Conservation (phyloP, 2,113 vertebrate genomes). For the Polyodon spathula region DNA sequence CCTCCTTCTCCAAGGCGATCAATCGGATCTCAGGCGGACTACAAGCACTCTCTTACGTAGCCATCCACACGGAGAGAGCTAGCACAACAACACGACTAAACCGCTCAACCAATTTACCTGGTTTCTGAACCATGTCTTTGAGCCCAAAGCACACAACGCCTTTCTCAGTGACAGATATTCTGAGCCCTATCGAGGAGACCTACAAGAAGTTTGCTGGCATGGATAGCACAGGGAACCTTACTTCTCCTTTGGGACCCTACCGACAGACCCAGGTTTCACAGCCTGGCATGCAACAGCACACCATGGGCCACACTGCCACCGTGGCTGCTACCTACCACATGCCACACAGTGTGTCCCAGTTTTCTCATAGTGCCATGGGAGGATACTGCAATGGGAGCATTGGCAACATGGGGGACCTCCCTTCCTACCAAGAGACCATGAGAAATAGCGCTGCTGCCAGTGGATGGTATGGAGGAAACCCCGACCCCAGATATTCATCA, state of each 20-base stretch:
- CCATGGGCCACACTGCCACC: constrained; percentile 68
- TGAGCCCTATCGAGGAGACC: constrained; percentile 94
- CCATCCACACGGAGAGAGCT: constrained; percentile 71
- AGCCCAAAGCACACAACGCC: constrained; percentile 98
- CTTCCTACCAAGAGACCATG: constrained; percentile 85
- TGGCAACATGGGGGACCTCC: constrained; percentile 84
- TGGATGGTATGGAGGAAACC: constrained; percentile 85
- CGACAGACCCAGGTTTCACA: constrained; percentile 74
- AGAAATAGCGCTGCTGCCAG: constrained; percentile 72
- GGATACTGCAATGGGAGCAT: constrained; percentile 89
- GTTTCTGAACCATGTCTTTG: constrained; percentile 92
- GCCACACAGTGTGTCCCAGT: constrained; percentile 84
- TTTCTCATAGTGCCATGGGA: constrained; percentile 82
- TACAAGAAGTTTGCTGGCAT: constrained; percentile 93
- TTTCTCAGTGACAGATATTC: constrained; percentile 95
- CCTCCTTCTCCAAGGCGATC: constrained; percentile 78
- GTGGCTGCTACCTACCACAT: constrained; percentile 81
- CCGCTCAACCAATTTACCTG: constrained; percentile 65
- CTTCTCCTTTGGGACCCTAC: constrained; percentile 78
- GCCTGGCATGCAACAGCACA: constrained; percentile 70
- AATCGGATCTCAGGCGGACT: constrained; percentile 75
- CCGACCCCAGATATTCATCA: constrained; percentile 87
- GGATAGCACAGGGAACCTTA: constrained; percentile 78
- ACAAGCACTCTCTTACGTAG: constrained; percentile 78
- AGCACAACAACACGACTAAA: constrained; percentile 63